Base-by-base conservation (phyloP, 23 tunicate species). In the Halocynthia roretzi region DNA sequence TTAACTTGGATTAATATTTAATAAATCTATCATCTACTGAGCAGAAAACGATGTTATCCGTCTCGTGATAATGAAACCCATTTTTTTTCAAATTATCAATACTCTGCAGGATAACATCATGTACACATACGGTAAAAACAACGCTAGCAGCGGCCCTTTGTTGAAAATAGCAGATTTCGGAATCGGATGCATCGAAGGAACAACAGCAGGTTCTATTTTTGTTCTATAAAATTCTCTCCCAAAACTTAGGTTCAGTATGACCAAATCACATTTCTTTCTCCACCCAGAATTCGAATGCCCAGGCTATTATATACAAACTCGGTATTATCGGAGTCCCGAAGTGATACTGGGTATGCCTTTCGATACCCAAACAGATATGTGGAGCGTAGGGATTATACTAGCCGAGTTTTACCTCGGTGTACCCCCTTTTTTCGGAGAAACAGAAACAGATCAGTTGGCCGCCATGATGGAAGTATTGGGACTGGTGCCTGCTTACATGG, bases 391-490 rank as follows among this genome's bases (percentile, higher is more conserved):
- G 6, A 93, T 96, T 71, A 96, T 96, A 31, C 17, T 87, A 54
- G 91, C 97, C 21, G 97, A 85, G 49, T 77, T 96, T 51, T 85
- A 57, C 54, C 54, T 87, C 66, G 87, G 90, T 53, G 74, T 74
- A 49, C 85, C 87, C 23, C 96, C 96, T 7, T 90, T 96, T 77
- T 96, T 92, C 67, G 99, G 99, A 6, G 99, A 96, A 68, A 82
- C 89, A 5, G 80, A 71, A 8, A 78, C 91, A 6, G 99, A 96
- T 60, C 99, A 96, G 71, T 67, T 96, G 19, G 99, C 99, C 7
- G 85, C 99, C 68, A 89, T 96, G 31, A 96, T 96, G 99, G 99
- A 96, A 78, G 96, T 85, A 7, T 55, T 96, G 71, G 99, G 99
- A 6, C 80, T 96, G 7, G 65, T 87, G 0, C 99, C 99, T 6